Percentiles rank a stretch among this genome's conserved stretches.
Evolutionary conservation across 2,797 vertebrate species (phyloP).

Genomic region (Hephaestus fuliginosus): DNA sequence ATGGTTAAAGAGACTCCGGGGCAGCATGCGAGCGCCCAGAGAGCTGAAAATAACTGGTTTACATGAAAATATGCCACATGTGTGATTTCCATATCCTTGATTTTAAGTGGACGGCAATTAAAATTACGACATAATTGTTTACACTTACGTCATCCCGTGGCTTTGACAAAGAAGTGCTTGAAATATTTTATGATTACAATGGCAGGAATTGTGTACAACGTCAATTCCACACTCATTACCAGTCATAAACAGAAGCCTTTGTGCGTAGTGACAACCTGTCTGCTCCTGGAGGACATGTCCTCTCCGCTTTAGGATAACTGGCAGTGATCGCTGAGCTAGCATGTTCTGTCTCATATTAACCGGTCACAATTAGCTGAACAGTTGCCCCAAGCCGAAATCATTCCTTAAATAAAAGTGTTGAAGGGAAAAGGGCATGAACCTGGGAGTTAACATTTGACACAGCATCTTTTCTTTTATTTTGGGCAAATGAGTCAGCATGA

Average conservation of each 20-base stretch:
- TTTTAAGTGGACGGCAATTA: background rate
- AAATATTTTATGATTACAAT: slow-evolving; percentile 36
- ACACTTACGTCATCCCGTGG: background rate
- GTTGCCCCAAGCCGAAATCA: slow-evolving; percentile 39
- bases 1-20: slow-evolving; percentile 5
- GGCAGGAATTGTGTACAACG: slow-evolving; percentile 35
- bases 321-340: slow-evolving; percentile 62
- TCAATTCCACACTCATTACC: slow-evolving; percentile 51
- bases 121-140: background rate
- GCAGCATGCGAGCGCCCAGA: background rate
- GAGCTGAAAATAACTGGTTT: slow-evolving; percentile 1
- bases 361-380: slow-evolving; percentile 68
- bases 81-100: background rate
- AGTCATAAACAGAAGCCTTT: slow-evolving; percentile 43
- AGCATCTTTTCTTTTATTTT: slow-evolving; percentile 28
- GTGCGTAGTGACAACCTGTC: slow-evolving; percentile 70
- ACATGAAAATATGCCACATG: background rate
- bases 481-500: slow-evolving; percentile 53
- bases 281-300: slow-evolving; percentile 65
- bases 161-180: slow-evolving; percentile 17
- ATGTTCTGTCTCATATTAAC: slow-evolving; percentile 49
- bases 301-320: slow-evolving; percentile 58
- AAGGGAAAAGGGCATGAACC: slow-evolving; percentile 38
- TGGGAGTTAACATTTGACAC: slow-evolving; percentile 42
- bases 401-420: slow-evolving; percentile 34